Percentiles rank a stretch among this genome's conserved stretches.
phyloP scores from a whole-genome alignment of 2,797 vertebrate species.

The Tympanoctomys barrerae region DNA sequence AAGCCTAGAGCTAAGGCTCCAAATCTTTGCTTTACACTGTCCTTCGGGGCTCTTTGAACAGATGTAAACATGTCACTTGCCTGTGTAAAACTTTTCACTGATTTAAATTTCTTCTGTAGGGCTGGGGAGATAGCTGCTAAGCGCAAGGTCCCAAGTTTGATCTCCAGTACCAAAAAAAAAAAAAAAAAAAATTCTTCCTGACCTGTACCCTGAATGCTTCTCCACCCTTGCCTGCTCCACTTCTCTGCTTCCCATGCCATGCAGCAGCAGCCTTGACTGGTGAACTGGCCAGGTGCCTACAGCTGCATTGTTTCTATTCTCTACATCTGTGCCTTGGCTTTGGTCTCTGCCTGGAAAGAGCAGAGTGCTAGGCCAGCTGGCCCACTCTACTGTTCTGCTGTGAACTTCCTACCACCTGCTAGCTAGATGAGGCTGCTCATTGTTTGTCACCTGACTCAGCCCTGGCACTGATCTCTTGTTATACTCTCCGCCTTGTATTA shows the following conservation, averaged over 20 bases:
- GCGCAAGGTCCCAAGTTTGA: no score
- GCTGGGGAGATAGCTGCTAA: no score
- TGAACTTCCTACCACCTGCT: no score
- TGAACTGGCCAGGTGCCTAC: background rate
- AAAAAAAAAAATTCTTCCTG: background rate
- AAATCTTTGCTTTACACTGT: background rate
- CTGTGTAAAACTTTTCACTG: slow-evolving; percentile 13
- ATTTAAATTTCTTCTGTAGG: background rate
- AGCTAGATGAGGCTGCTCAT: background rate
- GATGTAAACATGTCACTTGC: background rate
- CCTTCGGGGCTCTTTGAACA: background rate
- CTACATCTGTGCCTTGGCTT: background rate
- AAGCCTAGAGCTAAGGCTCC: background rate
- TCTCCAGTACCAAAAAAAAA: no score
- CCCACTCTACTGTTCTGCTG: background rate
- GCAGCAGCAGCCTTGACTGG: background rate
- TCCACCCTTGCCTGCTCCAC: background rate
- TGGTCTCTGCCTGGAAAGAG: background rate
- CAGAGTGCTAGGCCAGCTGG: background rate
- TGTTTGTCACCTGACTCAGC: background rate
- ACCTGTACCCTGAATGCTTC: background rate
- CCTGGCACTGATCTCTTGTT: background rate
- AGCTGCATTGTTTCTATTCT: accelerated
- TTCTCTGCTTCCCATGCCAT: background rate
- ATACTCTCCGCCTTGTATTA: background rate